Evolutionary conservation across 2,888 invertebrate genomes (phyloP), one percentile per base, ranked within the genome.

Genomic region (Philereme vetulata): DNA sequence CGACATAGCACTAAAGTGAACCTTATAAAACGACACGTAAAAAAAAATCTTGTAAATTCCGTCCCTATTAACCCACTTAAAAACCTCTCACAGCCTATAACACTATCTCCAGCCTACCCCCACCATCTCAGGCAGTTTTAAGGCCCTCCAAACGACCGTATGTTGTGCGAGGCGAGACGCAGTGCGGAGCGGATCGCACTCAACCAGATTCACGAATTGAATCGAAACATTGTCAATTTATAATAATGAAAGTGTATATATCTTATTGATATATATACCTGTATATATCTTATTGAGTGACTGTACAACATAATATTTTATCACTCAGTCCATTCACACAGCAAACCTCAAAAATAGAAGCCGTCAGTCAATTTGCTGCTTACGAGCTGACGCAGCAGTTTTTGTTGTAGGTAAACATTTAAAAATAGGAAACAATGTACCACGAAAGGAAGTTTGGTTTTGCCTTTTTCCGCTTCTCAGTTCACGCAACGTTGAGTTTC

Each of bases 401-500:
- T 38, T 38, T 8, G 7, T 6, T 38, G 38, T 4, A 42, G 42
- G 10, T 42, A 42, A 1, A 21, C 21, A 44, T 44, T 21, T 4
- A 21, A 44, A 70, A 77, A 72, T 73, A 72, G 74, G 72, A 72
- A 75, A 70, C 72, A 72, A 70, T 67, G 68, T 72, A 66, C 66
- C 69, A 46, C 67, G 64, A 74, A 75, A 76, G 80, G 80, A 79
- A 76, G 74, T 74, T 67, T 70, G 76, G 77, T 78, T 77, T 80
- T 71, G 76, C 75, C 72, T 75, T 76, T 49, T 81, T 82, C 84
- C 82, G 82, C 68, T 72, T 71, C 72, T 73, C 71, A 71, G 71
- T 73, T 74, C 82, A 83, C 82, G 82, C 78, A 76, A 81, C 76
- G 76, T 75, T 72, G 70, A 68, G 67, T 68, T 77, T 81, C 81